phyloP scores from a whole-genome alignment of 2,113 vertebrate species.

The Colossoma macropomum region DNA sequence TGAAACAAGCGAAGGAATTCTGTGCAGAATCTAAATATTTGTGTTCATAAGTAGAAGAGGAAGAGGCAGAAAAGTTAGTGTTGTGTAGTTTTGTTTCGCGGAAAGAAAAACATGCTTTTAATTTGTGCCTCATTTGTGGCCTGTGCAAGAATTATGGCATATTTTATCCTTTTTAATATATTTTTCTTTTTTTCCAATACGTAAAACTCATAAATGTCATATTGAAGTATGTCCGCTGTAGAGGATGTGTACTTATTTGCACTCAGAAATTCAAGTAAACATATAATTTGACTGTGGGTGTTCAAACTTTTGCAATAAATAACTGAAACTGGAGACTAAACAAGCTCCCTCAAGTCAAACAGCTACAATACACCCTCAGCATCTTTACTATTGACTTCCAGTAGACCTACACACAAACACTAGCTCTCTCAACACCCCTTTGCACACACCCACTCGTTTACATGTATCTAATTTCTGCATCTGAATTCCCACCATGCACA shows the following conservation, averaged over 20 bases:
- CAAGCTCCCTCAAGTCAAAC: slow-evolving; percentile 1
- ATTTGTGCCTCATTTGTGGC: too few relatives aligned
- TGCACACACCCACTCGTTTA: slow-evolving; percentile 1
- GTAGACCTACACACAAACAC: slow-evolving; percentile 3
- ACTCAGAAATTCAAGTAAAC: background rate
- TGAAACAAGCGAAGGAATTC: too few relatives aligned
- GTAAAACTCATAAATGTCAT: too few relatives aligned
- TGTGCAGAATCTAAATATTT: too few relatives aligned
- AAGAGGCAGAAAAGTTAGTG: too few relatives aligned
- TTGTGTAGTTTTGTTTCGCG: too few relatives aligned
- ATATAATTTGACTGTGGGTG: background rate
- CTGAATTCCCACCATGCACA: slow-evolving; percentile 23
- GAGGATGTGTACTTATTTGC: too few relatives aligned
- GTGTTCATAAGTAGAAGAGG: too few relatives aligned
- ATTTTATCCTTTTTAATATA: too few relatives aligned
- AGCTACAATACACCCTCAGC: background rate
- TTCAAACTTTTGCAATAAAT: background rate
- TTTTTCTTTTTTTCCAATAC: too few relatives aligned
- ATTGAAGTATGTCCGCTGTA: background rate
- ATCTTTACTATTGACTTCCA: slow-evolving; percentile 4
- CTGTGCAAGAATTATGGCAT: too few relatives aligned
- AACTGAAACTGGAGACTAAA: background rate
- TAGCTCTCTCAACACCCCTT: background rate
- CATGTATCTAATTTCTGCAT: background rate
- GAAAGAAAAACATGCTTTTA: too few relatives aligned